These are phyloP conservation scores for Zaprionus capensis DNA, from an alignment of 1,140 invertebrate genomes.

Conservation along the genomic window DNA sequence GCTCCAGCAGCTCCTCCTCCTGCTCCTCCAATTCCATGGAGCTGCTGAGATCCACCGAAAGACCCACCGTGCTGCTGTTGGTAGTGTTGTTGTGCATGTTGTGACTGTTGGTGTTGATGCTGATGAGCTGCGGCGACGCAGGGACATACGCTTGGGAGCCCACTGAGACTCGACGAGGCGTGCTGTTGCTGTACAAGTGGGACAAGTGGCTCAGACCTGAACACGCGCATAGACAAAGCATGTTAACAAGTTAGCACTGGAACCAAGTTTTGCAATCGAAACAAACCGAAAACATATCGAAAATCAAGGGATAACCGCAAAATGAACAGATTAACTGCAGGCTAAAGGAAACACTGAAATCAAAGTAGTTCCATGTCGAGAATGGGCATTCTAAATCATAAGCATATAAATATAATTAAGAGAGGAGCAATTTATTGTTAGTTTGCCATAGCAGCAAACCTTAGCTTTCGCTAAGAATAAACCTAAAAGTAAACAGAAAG, in stretches of 20 bases:
- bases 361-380: conserved; percentile 15
- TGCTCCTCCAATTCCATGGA: conserved; percentile 83
- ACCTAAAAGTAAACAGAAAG: conserved; percentile 2
- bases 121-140: conserved; percentile 83
- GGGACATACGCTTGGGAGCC: conserved; percentile 83
- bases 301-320: conserved; percentile 44
- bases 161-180: conserved; percentile 84
- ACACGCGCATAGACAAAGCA: conserved; percentile 47
- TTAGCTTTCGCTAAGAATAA: conserved; percentile 12
- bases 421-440: not conserved
- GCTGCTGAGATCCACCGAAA: conserved; percentile 84
- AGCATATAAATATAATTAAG: not conserved
- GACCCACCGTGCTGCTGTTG: conserved; percentile 71
- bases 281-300: conserved; percentile 55
- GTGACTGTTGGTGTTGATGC: conserved; percentile 76
- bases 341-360: conserved; percentile 44
- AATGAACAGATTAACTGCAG: conserved; percentile 11
- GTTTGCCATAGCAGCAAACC: not conserved
- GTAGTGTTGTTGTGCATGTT: conserved; percentile 77
- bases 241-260: conserved; percentile 38
- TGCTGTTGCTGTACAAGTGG: conserved; percentile 84
- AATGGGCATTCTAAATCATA: not conserved
- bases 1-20: conserved; percentile 65
- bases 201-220: conserved; percentile 84
- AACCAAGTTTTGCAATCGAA: conserved; percentile 20